A percentile compares a stretch with the other conserved stretches of the same genome.
Conservation (phyloP, 92 coral and sea anemone genomes). For the Phymanthus crucifer region DNA sequence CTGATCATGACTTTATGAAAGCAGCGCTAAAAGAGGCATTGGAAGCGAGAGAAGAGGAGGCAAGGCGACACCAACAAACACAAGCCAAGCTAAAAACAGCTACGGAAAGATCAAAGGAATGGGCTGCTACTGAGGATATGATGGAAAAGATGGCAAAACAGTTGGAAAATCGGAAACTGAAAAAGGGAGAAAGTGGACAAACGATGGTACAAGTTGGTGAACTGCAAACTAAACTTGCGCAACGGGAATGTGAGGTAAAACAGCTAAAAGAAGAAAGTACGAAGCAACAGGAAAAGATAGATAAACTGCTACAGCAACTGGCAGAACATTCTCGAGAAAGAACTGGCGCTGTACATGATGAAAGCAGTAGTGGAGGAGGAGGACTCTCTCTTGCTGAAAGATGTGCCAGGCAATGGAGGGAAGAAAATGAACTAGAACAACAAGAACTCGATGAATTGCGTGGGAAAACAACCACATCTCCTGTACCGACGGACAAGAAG, state of each 20-base stretch:
- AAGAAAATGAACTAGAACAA: conserved; percentile 26
- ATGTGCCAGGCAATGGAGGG: conserved; percentile 25
- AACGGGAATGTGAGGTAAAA: conserved; percentile 25
- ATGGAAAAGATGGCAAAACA: conserved; percentile 1
- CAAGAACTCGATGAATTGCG: conserved; percentile 34
- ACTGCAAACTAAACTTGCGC: conserved; percentile 33
- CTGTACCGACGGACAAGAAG: not conserved
- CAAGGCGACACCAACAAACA: conserved; percentile 10
- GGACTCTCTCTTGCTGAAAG: conserved; percentile 4
- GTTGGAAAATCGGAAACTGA: conserved; percentile 14
- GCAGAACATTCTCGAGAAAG: not conserved
- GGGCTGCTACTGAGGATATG: not conserved
- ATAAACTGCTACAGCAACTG: not conserved
- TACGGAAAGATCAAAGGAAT: conserved; percentile 8
- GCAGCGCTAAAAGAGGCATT: conserved; percentile 19
- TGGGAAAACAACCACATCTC: not conserved
- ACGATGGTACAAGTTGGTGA: conserved; percentile 22
- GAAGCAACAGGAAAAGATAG: not conserved
- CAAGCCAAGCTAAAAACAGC: conserved; percentile 4
- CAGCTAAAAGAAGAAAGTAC: conserved; percentile 2
- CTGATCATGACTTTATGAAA: conserved; percentile 16
- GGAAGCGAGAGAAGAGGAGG: conserved; percentile 9
- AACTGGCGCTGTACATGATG: not conserved
- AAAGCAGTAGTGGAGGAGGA: not conserved
- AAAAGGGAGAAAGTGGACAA: conserved; percentile 1